Conservation (phyloP, 2,888 invertebrate genomes). For the Platycheirus albimanus region DNA sequence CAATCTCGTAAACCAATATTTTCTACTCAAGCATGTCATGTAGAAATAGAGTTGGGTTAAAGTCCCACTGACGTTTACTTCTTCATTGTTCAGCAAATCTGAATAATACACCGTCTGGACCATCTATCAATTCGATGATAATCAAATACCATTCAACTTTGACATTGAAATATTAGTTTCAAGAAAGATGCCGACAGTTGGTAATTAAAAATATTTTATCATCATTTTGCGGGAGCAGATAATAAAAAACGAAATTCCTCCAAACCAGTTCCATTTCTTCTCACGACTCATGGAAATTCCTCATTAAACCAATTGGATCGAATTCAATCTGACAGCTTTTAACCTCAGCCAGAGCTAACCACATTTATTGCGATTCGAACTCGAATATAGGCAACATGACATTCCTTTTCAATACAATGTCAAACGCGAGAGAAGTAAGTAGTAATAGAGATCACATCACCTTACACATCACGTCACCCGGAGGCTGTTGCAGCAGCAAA, state of each 20-base stretch:
- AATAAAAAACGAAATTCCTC: slow-evolving; percentile 33
- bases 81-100: slow-evolving; percentile 3
- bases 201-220: slow-evolving; percentile 19
- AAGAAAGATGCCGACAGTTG: slow-evolving; percentile 8
- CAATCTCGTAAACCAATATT: slow-evolving; percentile 31
- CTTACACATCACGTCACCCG: slow-evolving; percentile 51
- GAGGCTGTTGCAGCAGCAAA: slow-evolving; percentile 28
- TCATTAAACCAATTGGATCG: slow-evolving; percentile 27
- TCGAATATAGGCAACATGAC: slow-evolving; percentile 17
- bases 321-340: slow-evolving; percentile 41
- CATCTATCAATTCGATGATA: slow-evolving; percentile 25
- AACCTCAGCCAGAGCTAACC: slow-evolving; percentile 22
- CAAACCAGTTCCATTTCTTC: slow-evolving; percentile 40
- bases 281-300: slow-evolving; percentile 51
- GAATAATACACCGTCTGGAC: slow-evolving; percentile 10
- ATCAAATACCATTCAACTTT: slow-evolving; percentile 48
- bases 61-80: slow-evolving; percentile 16
- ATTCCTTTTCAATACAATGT: slow-evolving; percentile 55
- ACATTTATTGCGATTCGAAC: slow-evolving; percentile 17
- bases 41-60: background rate
- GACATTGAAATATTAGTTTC: slow-evolving; percentile 40
- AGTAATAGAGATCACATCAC: slow-evolving; percentile 66
- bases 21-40: background rate
- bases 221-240: background rate
- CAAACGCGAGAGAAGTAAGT: slow-evolving; percentile 22